Evolutionary conservation across 2,113 vertebrate species (phyloP).

Genomic region (Barbus barbus): DNA sequence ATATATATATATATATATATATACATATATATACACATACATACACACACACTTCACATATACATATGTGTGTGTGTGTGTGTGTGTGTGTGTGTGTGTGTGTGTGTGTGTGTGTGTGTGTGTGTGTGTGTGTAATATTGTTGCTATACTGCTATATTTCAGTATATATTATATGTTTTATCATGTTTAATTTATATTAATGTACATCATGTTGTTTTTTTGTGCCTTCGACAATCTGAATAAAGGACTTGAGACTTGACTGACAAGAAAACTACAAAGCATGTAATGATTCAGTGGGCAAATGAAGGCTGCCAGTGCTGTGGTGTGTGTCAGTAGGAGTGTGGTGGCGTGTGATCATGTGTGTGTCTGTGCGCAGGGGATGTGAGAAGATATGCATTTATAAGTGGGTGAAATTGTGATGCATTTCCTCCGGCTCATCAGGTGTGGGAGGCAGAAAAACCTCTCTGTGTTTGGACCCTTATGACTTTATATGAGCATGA

Average conservation of each 20-base stretch:
- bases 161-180: not conserved
- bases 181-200: not conserved
- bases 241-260: not conserved
- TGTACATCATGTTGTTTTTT: not conserved
- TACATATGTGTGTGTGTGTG: too few species aligned
- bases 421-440: conserved; percentile 20
- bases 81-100: too few species aligned
- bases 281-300: not conserved
- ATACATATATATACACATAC: too few species aligned
- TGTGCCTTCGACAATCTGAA: not conserved
- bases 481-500: not conserved
- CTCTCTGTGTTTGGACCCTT: not conserved
- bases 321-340: not conserved
- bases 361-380: not conserved
- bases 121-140: too few species aligned
- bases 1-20: too few species aligned
- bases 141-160: too few species aligned
- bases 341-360: not conserved
- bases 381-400: conserved; percentile 30
- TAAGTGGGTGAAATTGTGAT: conserved; percentile 28
- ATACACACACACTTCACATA: too few species aligned
- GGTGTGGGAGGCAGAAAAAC: not conserved
- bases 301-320: not conserved
- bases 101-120: too few species aligned
- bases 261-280: not conserved